Conservation (phyloP, 2,888 invertebrate genomes). For the Hedychridium roseum region DNA sequence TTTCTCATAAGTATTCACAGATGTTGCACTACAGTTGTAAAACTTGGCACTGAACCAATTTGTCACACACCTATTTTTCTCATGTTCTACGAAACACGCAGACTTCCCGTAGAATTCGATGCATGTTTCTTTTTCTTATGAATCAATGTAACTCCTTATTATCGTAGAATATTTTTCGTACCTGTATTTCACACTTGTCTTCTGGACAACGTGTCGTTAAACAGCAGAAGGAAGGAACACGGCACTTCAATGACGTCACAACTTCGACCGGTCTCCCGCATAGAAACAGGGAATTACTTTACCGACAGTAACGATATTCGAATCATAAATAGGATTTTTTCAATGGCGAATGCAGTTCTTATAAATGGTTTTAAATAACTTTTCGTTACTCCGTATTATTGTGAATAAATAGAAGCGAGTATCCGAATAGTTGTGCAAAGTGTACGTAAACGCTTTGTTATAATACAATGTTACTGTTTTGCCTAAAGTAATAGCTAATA, state of each 20-base stretch:
- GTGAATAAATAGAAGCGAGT: too few relatives aligned
- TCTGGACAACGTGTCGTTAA: conserved; percentile 44
- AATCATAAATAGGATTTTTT: too few relatives aligned
- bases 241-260: conserved; percentile 44
- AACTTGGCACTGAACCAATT: neutral
- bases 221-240: conserved; percentile 28
- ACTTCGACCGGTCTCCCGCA: conserved; percentile 29
- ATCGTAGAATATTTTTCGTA: neutral
- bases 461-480: too few relatives aligned
- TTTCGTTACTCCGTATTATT: too few relatives aligned
- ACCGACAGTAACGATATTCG: too few relatives aligned
- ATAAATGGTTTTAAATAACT: too few relatives aligned
- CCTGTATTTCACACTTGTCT: conserved; percentile 1
- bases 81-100: neutral
- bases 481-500: too few relatives aligned
- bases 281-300: conserved; percentile 27
- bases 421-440: too few relatives aligned
- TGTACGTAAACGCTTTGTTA: too few relatives aligned
- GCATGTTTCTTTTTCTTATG: neutral
- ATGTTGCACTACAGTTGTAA: too few relatives aligned
- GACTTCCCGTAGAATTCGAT: neutral
- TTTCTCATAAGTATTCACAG: too few relatives aligned
- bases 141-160: neutral
- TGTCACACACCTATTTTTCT: neutral
- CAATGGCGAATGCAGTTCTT: too few relatives aligned